phyloP scores from a whole-genome alignment of 30 jellyfish, hydroid and myxozoan species.

The Cassiopea andromeda region DNA sequence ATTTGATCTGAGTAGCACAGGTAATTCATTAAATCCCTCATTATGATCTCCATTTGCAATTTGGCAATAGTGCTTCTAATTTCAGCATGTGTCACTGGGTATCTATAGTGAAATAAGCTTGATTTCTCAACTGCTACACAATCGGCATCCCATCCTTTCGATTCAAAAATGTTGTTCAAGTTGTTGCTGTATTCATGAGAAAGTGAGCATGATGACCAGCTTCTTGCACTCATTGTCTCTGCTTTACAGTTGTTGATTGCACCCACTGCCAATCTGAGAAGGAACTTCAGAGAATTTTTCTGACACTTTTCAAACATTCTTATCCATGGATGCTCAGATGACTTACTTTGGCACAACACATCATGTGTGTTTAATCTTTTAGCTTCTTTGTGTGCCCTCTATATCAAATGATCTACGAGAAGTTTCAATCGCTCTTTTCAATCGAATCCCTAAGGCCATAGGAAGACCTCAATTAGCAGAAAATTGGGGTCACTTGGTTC shows the following conservation, averaged over 20 bases:
- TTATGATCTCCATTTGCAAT: background rate
- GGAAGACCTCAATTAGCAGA: background rate
- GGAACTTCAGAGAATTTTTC: too few relatives aligned
- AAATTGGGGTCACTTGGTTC: conserved; percentile 17
- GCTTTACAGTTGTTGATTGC: conserved; percentile 38
- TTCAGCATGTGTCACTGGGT: conserved; percentile 63
- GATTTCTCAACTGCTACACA: conserved; percentile 18
- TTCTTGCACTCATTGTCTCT: conserved; percentile 52
- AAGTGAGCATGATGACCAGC: conserved; percentile 68
- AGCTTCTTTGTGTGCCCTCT: background rate
- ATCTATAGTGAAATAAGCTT: conserved; percentile 39
- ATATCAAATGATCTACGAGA: conserved; percentile 31
- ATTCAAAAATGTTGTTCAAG: conserved; percentile 8
- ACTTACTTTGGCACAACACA: too few relatives aligned
- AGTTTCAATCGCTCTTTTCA: conserved; percentile 11
- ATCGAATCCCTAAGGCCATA: conserved; percentile 67
- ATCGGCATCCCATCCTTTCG: conserved; percentile 44
- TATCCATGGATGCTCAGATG: too few relatives aligned
- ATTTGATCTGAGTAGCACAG: conserved; percentile 52
- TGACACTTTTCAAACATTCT: too few relatives aligned
- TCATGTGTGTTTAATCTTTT: too few relatives aligned
- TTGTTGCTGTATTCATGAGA: conserved; percentile 54
- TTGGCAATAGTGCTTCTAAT: conserved; percentile 2
- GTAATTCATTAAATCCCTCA: conserved; percentile 38
- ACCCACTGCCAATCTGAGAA: too few relatives aligned